These are phyloP conservation scores for Dione vanillae DNA, from an alignment of 2,888 invertebrate species.

Conservation along the genomic window DNA sequence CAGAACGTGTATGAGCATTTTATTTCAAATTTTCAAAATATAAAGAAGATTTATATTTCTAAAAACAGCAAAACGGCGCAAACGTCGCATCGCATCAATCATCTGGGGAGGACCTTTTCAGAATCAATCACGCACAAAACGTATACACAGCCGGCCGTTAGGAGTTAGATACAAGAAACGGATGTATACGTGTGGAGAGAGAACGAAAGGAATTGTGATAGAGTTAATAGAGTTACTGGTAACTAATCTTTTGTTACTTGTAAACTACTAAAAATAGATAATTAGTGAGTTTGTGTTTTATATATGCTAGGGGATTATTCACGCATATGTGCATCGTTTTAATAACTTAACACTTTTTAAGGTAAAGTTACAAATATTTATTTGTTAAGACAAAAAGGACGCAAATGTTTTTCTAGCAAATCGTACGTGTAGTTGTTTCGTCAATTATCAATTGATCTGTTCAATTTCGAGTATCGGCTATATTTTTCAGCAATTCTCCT, in stretches of 20 bases:
- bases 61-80: slow-evolving; percentile 35
- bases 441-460: too few relatives aligned
- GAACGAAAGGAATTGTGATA: not conserved
- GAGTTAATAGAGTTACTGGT: not conserved
- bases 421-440: too few relatives aligned
- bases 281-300: too few relatives aligned
- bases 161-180: slow-evolving; percentile 20
- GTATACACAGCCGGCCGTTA: slow-evolving; percentile 30
- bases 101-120: slow-evolving; percentile 40
- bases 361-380: too few relatives aligned
- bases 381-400: too few relatives aligned
- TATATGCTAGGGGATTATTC: too few relatives aligned
- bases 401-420: too few relatives aligned
- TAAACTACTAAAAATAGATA: too few relatives aligned
- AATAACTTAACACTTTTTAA: too few relatives aligned
- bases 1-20: not conserved
- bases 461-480: too few relatives aligned
- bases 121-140: slow-evolving; percentile 44
- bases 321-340: too few relatives aligned
- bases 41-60: slow-evolving; percentile 36
- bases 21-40: slow-evolving; percentile 11
- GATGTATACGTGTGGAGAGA: slow-evolving; percentile 7
- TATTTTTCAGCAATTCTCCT: too few relatives aligned
- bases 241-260: not conserved
- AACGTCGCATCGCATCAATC: slow-evolving; percentile 41